A percentile compares a stretch with the other conserved stretches of the same genome.
These are phyloP conservation scores for Meloidogyne floridensis DNA, from an alignment of 1,140 invertebrate genomes.

Conservation along the genomic window DNA sequence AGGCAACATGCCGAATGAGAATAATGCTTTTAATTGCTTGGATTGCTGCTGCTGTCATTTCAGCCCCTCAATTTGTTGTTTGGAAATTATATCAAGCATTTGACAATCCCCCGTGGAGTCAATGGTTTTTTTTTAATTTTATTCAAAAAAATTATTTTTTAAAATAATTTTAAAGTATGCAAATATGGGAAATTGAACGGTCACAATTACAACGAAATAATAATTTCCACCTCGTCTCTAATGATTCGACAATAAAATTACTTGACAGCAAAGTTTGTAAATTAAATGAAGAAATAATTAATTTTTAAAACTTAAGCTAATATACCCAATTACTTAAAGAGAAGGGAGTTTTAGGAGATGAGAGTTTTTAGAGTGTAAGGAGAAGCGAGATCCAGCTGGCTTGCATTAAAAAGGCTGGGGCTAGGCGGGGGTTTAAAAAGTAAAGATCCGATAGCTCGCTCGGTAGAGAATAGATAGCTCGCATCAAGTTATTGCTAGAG, in stretches of 20 bases:
- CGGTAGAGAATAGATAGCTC: too few relatives aligned
- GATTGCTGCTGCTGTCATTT: conserved; percentile 56
- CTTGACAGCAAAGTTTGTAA: conserved; percentile 1
- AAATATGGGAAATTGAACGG: conserved; percentile 62
- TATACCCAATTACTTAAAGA: too few relatives aligned
- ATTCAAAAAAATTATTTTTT: conserved; percentile 6
- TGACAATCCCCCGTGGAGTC: conserved; percentile 58
- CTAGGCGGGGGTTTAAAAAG: too few relatives aligned
- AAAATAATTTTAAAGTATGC: conserved; percentile 24
- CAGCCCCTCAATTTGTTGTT: conserved; percentile 56
- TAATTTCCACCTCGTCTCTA: not conserved
- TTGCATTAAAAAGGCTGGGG: too few relatives aligned
- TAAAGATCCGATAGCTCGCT: too few relatives aligned
- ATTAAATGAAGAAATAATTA: not conserved
- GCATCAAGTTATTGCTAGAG: too few relatives aligned
- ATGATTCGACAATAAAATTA: conserved; percentile 20
- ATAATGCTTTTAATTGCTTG: conserved; percentile 59
- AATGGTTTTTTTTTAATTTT: conserved; percentile 42
- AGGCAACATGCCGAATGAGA: conserved; percentile 52
- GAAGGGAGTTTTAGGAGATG: too few relatives aligned
- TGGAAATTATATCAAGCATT: conserved; percentile 59
- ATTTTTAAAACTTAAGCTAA: not conserved
- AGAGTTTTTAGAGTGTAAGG: too few relatives aligned
- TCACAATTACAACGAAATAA: conserved; percentile 42
- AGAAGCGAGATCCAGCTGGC: too few relatives aligned